Base-by-base conservation (phyloP, 2,888 invertebrate genomes). In the Sesia bembeciformis region DNA sequence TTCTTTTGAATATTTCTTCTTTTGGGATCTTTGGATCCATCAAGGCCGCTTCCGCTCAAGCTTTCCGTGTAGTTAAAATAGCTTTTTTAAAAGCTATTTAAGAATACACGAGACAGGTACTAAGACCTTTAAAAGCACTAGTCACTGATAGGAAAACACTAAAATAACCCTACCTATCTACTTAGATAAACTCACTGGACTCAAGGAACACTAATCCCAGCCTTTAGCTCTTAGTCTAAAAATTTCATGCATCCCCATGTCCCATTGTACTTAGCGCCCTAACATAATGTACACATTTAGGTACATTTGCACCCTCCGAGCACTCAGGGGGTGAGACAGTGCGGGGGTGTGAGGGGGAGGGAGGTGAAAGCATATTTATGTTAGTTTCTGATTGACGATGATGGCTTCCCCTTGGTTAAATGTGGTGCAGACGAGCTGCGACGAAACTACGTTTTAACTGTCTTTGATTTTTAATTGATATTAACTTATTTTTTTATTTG, bases 331-430 rank as follows among this genome's bases (percentile, higher is more conserved):
- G 46, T 23, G 46, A 46, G 46, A 46, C 8, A 38, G 52, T 40
- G 40, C 52, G 56, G 55, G 53, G 59, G 55, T 56, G 46, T 53
- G 56, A 54, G 59, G 60, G 57, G 60, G 54, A 55, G 54, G 56
- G 59, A 57, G 51, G 68, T 68, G 67, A 70, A 84, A 87, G 87
- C 86, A 86, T 87, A 86, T 85, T 85, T 87, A 85, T 87, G 87
- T 87, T 80, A 81, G 81, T 80, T 81, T 74, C 81, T 81, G 85
- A 86, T 81, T 83, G 81, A 82, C 81, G 82, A 76, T 75, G 78
- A 78, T 76, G 78, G 70, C 68, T 74, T 74, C 76, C 80, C 83
- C 80, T 74, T 72, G 74, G 70, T 74, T 74, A 66, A 67, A 59
- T 57, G n/a, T 7, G 40, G 52, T n/a, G 3, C 52, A 52, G 54